phyloP scores from a whole-genome alignment of 2,113 vertebrate species.

The Falco punctatus region DNA sequence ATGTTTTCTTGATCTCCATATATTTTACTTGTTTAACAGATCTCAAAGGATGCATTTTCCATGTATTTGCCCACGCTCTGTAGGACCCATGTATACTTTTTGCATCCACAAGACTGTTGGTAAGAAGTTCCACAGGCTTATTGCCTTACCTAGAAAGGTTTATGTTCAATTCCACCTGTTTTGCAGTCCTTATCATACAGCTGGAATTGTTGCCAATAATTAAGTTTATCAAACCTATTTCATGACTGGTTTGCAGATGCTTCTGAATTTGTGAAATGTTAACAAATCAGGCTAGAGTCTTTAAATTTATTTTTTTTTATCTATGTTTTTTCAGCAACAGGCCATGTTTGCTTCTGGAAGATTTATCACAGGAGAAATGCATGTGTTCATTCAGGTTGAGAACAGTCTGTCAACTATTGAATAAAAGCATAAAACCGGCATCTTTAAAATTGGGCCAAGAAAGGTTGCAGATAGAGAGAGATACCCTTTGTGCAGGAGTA shows the following conservation, averaged over 20 bases:
- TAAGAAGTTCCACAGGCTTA: background rate
- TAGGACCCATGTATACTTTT: rapidly evolving
- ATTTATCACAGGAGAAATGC: background rate
- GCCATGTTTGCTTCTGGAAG: background rate
- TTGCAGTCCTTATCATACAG: background rate
- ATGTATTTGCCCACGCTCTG: background rate
- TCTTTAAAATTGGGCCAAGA: background rate
- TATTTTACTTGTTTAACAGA: background rate
- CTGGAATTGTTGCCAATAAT: background rate
- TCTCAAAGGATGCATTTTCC: background rate
- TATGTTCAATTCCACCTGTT: background rate
- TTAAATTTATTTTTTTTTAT: background rate
- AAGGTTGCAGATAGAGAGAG: background rate
- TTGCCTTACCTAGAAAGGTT: background rate
- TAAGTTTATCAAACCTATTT: background rate
- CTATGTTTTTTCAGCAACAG: background rate
- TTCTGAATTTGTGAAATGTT: background rate
- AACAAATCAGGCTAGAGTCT: background rate
- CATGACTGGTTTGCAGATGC: background rate
- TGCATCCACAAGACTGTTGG: background rate
- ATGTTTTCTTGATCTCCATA: background rate
- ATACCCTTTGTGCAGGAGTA: background rate
- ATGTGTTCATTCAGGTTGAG: background rate
- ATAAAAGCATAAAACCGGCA: background rate
- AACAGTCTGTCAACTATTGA: background rate